Conservation (phyloP, 2,888 invertebrate species). For the Linnaemya vulpina region DNA sequence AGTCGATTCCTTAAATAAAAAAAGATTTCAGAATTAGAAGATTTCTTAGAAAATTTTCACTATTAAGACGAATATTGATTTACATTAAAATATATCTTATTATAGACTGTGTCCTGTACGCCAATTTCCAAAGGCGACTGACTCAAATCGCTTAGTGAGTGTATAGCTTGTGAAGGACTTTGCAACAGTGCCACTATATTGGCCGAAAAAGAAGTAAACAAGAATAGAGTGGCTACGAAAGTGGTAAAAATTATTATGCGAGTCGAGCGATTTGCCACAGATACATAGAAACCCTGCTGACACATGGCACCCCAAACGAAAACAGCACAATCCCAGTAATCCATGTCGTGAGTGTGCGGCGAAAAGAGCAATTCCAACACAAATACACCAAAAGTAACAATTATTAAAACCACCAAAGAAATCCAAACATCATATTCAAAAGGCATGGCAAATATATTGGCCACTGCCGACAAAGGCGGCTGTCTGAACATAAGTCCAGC, state of each 20-base stretch:
- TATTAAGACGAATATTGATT: constrained; percentile 18
- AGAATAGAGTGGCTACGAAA: constrained; percentile 85
- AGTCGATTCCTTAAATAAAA: constrained; percentile 83
- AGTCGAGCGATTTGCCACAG: constrained; percentile 84
- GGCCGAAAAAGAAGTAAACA: constrained; percentile 87
- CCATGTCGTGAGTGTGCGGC: constrained; percentile 76
- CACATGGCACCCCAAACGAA: constrained; percentile 85
- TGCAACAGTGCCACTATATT: constrained; percentile 87
- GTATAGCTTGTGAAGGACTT: constrained; percentile 85
- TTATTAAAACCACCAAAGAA: constrained; percentile 78
- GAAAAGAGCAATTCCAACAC: constrained; percentile 77
- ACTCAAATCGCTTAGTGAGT: constrained; percentile 84
- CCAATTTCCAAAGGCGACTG: constrained; percentile 85
- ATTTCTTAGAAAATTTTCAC: not conserved
- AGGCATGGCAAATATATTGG: constrained; percentile 86
- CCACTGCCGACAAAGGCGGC: constrained; percentile 85
- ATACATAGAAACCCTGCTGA: constrained; percentile 85
- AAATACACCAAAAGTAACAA: constrained; percentile 78
- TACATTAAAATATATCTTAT: constrained; percentile 85
- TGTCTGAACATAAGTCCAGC: constrained; percentile 86
- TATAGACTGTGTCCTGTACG: constrained; percentile 86
- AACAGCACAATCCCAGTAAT: constrained; percentile 83
- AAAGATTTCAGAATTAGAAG: not conserved
- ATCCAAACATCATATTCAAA: constrained; percentile 86
- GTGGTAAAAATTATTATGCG: constrained; percentile 85